Evolutionary conservation across 2,888 invertebrate species (phyloP), one percentile per base, ranked within the genome.

Genomic region (Formica aserva): DNA sequence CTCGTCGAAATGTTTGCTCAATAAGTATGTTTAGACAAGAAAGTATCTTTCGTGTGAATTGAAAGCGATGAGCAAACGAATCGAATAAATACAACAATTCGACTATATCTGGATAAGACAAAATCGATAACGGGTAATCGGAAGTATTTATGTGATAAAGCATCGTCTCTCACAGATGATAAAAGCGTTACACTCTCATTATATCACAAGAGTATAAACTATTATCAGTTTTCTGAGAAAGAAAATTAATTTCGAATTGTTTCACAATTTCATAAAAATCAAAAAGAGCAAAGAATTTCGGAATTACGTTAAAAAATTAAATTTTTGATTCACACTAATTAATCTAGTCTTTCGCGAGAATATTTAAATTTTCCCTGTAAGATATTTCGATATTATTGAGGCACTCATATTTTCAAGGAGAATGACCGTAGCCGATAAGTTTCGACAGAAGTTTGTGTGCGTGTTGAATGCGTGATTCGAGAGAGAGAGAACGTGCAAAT

Each of bases 91-190:
- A n/a, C n/a, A 6, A 52, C n/a, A n/a, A n/a, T 52, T 8, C n/a
- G 52, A 52, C 52, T n/a, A n/a, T 48, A 29, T 4, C 29, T 29
- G 52, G 4, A n/a, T 67, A 29, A 67, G 26, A 29, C 29, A 26
- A 18, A 69, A 69, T 69, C 69, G 32, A 69, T 69, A 69, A 67
- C 52, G n/a, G 32, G 32, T 32, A 69, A 67, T 67, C 48, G 11
- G 15, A 41, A n/a, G n/a, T 29, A 11, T 48, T 18, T 18, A 48
- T 13, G 35, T 13, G 66, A 67, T 48, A 45, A 67, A 41, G 29
- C 18, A 32, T 52, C 15, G 1, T 15, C 13, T 52, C 9, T 38
- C 29, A 13, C 18, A 32, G 22, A 41, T 22, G n/a, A 29, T 41
- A 26, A 29, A n/a, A 67, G 45, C n/a, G 11, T 45, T 15, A 15